phyloP scores from a whole-genome alignment of 2,113 vertebrate species.

The Microcebus jonahi region DNA sequence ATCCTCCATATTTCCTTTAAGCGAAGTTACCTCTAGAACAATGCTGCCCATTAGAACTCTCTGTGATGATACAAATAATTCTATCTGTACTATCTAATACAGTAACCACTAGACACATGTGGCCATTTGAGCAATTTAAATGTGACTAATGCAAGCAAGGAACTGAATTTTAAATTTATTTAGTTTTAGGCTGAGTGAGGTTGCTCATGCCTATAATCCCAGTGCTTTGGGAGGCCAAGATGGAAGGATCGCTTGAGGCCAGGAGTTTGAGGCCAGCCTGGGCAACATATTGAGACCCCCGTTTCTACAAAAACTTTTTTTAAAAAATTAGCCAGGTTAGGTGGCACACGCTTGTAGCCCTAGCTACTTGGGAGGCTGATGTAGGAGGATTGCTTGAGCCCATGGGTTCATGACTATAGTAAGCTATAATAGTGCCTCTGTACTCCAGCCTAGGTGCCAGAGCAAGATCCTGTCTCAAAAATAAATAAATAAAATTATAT shows the following conservation, averaged over 20 bases:
- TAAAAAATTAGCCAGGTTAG: too few species aligned
- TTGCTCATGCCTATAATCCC: too few species aligned
- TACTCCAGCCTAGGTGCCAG: neutral
- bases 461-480: neutral
- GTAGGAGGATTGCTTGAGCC: neutral
- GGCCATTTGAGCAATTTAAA: neutral
- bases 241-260: too few species aligned
- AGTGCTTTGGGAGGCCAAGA: too few species aligned
- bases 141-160: neutral
- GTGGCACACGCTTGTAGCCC: too few species aligned
- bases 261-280: too few species aligned
- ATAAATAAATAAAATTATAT: neutral
- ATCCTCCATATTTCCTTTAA: neutral
- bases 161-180: neutral
- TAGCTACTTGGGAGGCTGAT: neutral
- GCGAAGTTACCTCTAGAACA: neutral
- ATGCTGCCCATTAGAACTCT: neutral
- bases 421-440: neutral
- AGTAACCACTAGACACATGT: neutral
- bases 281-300: too few species aligned
- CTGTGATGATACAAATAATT: neutral
- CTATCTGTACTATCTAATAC: neutral
- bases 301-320: too few species aligned
- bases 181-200: neutral
- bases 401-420: neutral